These are phyloP conservation scores for Phoxinus phoxinus DNA, from an alignment of 2,113 vertebrate species.

Conservation along the genomic window DNA sequence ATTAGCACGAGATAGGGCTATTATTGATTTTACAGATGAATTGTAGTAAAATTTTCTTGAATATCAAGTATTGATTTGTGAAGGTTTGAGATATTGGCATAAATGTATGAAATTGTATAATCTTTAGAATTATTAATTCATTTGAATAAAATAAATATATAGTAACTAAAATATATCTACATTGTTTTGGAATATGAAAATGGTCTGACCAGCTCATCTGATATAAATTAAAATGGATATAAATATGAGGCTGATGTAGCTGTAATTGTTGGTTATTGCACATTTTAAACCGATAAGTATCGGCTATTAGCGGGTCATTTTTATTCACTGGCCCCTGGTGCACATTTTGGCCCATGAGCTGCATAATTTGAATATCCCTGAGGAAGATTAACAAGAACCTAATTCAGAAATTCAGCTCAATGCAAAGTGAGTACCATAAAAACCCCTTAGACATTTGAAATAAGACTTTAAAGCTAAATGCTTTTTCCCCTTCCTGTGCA, in stretches of 20 bases:
- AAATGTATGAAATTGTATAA: not conserved
- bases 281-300: slow-evolving; percentile 8
- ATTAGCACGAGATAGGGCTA: not conserved
- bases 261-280: not conserved
- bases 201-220: not conserved
- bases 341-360: not conserved
- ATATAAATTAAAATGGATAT: not conserved
- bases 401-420: not conserved
- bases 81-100: not conserved
- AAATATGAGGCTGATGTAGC: not conserved
- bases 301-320: not conserved
- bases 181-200: not conserved
- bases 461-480: not conserved
- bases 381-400: slow-evolving; percentile 6
- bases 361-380: slow-evolving; percentile 14
- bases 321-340: not conserved
- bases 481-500: not conserved
- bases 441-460: not conserved
- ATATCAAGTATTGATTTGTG: not conserved
- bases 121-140: not conserved
- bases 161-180: not conserved
- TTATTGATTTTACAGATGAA: not conserved
- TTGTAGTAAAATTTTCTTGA: not conserved
- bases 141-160: not conserved
- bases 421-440: not conserved